Evolutionary conservation across 2,888 invertebrate species (phyloP), one percentile per base, ranked within the genome.

Genomic region (Sacculina carcini): DNA sequence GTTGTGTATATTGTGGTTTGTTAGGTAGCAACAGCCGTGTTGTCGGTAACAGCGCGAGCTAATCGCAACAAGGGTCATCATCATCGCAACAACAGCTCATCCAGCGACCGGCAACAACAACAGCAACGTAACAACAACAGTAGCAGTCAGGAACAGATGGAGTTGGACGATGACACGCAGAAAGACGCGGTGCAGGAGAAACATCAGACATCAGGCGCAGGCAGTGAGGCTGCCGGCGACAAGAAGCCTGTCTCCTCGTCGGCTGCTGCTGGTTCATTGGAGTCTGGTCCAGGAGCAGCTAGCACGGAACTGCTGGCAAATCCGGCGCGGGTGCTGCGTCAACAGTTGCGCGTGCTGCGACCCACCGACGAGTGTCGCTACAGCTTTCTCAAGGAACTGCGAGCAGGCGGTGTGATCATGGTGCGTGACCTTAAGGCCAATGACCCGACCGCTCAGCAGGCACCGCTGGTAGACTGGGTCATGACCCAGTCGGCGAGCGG

Each of bases 351-450:
- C 57, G 70, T 74, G 9, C 70, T 94, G 46, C 73, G 77, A 50
- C 67, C 89, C 57, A 76, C 78, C 36, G 90, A 89, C 56, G 79
- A 78, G 31, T 76, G 78, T 51, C 76, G 68, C n/a, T 96, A 85
- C 64, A 70, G 71, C 28, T 80, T 94, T 0, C 69, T 96, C 56
- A 98, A 98, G 64, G 89, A 94, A 60, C 74, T 89, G 12, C 75
- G 78, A 23, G 87, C 87, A 62, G 98, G 98, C 24, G 98, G 98
- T 19, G 89, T 98, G 60, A 79, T 99, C 46, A 82, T 99, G 76
- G 75, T 96, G 60, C 78, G 80, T 60, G 87, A 92, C 64, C 72
- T 75, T 52, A 82, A 82, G 51, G 77, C 81, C 9, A 32, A 42
- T 4, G 53, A 51, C 9, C 56, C 55, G n/a, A 75, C 73, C 1